Evolutionary conservation across 2,113 vertebrate species (phyloP).

Genomic region (Pachycephala philippinensis): DNA sequence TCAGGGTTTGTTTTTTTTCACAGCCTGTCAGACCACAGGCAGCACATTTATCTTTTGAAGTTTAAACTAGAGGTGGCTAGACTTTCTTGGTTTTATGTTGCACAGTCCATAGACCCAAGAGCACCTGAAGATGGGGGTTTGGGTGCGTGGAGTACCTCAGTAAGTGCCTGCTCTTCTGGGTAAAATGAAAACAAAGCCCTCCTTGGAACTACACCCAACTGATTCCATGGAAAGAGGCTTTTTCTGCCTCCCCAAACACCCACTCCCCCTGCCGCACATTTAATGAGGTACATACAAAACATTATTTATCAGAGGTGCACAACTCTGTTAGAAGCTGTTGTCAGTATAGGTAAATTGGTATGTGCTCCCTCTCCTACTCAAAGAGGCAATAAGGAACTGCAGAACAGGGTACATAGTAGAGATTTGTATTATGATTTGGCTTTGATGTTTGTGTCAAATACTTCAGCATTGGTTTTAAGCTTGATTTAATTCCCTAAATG

Average conservation of each 20-base stretch:
- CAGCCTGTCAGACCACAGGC: not conserved
- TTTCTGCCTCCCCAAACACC: not conserved
- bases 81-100: not conserved
- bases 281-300: not conserved
- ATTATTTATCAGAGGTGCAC: not conserved
- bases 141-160: rapidly evolving
- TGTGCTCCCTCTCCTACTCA: rapidly evolving
- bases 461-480: not conserved
- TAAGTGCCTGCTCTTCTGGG: not conserved
- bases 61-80: not conserved
- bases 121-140: rapidly evolving
- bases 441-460: not conserved
- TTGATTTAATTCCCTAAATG: constrained; percentile 1
- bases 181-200: not conserved
- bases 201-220: not conserved
- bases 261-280: not conserved
- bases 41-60: not conserved
- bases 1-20: not conserved
- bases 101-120: not conserved
- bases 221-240: not conserved
- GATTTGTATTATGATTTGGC: not conserved
- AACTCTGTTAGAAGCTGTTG: not conserved
- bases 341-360: not conserved
- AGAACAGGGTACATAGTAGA: not conserved
- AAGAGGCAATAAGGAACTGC: not conserved